A percentile compares a stretch with the other conserved stretches of the same genome.
These are phyloP conservation scores for Gasterosteus nipponicus DNA, from an alignment of 2,113 vertebrate genomes.

Conservation along the genomic window DNA sequence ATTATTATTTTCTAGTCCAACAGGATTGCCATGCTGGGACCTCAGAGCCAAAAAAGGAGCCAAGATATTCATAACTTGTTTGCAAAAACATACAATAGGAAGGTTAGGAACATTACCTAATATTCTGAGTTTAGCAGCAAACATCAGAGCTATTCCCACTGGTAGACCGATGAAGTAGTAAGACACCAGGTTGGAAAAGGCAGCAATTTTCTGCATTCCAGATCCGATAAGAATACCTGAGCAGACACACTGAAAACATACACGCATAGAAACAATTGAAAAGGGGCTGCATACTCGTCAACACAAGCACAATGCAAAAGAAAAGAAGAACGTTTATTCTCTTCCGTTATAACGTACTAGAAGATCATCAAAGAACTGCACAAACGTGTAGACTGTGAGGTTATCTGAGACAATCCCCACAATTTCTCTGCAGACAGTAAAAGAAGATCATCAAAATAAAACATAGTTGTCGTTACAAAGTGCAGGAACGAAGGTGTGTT, in stretches of 20 bases:
- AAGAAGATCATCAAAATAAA: conserved; percentile 5
- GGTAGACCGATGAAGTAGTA: conserved; percentile 87
- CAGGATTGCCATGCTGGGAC: not conserved
- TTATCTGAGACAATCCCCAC: conserved; percentile 64
- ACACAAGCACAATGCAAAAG: not conserved
- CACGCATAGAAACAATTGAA: conserved; percentile 9
- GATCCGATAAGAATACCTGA: conserved; percentile 85
- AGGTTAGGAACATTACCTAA: conserved; percentile 75
- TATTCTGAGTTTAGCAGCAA: conserved; percentile 80
- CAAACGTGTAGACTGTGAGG: conserved; percentile 67
- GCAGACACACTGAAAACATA: conserved; percentile 79
- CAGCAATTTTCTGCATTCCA: conserved; percentile 90
- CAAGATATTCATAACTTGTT: not conserved
- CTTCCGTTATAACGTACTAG: conserved; percentile 67
- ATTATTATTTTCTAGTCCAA: not conserved
- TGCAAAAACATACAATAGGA: not conserved
- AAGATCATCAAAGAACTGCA: conserved; percentile 79
- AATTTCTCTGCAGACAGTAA: conserved; percentile 69
- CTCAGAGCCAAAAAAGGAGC: not conserved
- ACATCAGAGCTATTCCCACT: conserved; percentile 83
- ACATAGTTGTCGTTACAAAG: not conserved
- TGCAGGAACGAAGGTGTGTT: conserved; percentile 6
- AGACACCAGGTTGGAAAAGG: conserved; percentile 79
- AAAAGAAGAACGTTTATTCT: not conserved
- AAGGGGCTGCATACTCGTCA: not conserved